Percentiles rank a stretch among this genome's conserved stretches.
Conservation (phyloP, 1,140 invertebrate species). For the Caenorhabditis inopinata region DNA sequence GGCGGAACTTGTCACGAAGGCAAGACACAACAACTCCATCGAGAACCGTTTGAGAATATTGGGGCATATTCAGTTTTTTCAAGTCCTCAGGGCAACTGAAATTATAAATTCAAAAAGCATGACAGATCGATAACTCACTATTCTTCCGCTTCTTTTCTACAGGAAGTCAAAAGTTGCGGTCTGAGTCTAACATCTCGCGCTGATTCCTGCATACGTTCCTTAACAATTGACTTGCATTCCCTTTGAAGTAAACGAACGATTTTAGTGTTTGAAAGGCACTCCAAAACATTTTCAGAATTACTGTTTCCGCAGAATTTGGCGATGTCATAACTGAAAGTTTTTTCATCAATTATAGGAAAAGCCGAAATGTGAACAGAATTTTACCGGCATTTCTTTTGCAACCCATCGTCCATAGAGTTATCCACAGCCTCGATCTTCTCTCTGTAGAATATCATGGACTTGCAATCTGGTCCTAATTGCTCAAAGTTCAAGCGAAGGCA, state of each 20-base stretch:
- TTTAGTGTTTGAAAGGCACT: slow-evolving; percentile 74
- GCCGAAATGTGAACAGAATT: no score
- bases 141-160: slow-evolving; percentile 58
- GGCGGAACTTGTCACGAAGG: slow-evolving; percentile 58
- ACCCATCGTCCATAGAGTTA: slow-evolving; percentile 63
- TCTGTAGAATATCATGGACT: slow-evolving; percentile 60
- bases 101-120: slow-evolving; percentile 3
- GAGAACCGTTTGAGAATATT: slow-evolving; percentile 52
- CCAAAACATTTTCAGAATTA: slow-evolving; percentile 64
- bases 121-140: slow-evolving; percentile 49
- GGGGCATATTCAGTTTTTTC: slow-evolving; percentile 52
- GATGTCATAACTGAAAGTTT: slow-evolving; percentile 54
- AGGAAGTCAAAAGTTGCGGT: slow-evolving; percentile 57
- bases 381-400: slow-evolving; percentile 54
- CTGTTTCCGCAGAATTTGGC: slow-evolving; percentile 66
- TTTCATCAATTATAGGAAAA: no score
- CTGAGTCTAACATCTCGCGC: slow-evolving; percentile 59
- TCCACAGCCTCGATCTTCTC: slow-evolving; percentile 65
- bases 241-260: slow-evolving; percentile 79
- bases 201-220: slow-evolving; percentile 77
- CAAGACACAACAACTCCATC: slow-evolving; percentile 58
- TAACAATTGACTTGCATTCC: slow-evolving; percentile 71
- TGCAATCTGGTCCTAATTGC: slow-evolving; percentile 58
- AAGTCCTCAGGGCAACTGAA: slow-evolving; percentile 60
- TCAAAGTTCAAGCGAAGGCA: slow-evolving; percentile 66